Conservation (phyloP, 2,888 invertebrate genomes). For the Deilephila porcellus region DNA sequence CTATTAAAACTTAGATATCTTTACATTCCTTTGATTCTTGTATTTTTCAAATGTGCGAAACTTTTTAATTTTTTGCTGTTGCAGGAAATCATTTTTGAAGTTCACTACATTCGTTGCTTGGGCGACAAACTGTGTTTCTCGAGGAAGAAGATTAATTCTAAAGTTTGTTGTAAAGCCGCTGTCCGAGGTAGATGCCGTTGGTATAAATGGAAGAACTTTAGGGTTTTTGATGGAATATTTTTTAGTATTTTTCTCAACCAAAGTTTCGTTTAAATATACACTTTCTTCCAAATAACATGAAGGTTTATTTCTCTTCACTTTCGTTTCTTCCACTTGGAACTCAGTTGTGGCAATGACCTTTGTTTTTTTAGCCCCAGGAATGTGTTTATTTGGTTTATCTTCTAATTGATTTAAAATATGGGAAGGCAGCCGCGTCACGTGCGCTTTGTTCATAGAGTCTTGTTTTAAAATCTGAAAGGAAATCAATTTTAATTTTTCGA, state of each 20-base stretch:
- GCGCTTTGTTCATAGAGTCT: conserved; percentile 60
- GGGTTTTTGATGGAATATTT: conserved; percentile 54
- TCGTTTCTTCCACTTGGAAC: conserved; percentile 68
- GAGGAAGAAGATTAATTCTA: conserved; percentile 67
- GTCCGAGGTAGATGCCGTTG: conserved; percentile 69
- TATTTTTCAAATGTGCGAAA: conserved; percentile 67
- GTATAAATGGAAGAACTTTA: conserved; percentile 71
- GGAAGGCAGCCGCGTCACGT: conserved; percentile 66
- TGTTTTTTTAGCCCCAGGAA: conserved; percentile 45
- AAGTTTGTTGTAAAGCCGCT: conserved; percentile 76
- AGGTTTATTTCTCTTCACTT: conserved; percentile 65
- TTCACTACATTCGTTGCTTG: conserved; percentile 58
- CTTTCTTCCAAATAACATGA: conserved; percentile 77
- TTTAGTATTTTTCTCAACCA: conserved; percentile 52
- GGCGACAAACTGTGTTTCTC: conserved; percentile 67
- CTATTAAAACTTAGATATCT: conserved; percentile 72
- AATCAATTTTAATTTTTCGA: background rate
- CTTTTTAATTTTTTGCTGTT: conserved; percentile 65
- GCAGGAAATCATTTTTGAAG: conserved; percentile 68
- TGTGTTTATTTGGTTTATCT: conserved; percentile 55
- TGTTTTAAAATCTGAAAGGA: conserved; percentile 60
- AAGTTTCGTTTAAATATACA: conserved; percentile 66
- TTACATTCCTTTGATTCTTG: conserved; percentile 66
- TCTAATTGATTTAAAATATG: conserved; percentile 63
- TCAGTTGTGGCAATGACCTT: conserved; percentile 64